Percentiles rank a stretch among this genome's conserved stretches.
Evolutionary conservation across 2,888 invertebrate genomes (phyloP).

Genomic region (Ecdyonurus torrentis): DNA sequence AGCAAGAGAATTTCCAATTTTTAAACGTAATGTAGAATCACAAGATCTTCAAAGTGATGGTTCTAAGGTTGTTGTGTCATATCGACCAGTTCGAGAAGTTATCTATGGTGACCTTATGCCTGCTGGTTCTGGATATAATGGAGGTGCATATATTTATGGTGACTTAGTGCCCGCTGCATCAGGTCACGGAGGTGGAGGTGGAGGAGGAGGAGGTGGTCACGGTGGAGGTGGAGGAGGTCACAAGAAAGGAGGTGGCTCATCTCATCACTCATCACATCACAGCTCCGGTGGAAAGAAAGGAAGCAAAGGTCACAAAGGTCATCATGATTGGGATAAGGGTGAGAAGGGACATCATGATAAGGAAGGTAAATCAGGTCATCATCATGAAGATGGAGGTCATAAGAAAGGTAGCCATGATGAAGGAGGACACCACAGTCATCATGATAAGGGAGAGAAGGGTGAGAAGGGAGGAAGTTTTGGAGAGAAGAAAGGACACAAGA

Average conservation of each 20-base stretch:
- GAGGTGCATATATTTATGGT: no score
- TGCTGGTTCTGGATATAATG: conserved; percentile 26
- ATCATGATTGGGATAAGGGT: conserved; percentile 37
- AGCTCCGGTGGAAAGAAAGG: conserved; percentile 50
- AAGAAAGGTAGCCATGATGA: conserved; percentile 36
- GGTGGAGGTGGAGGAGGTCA: conserved; percentile 31
- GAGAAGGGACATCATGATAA: conserved; percentile 36
- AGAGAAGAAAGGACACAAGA: conserved; percentile 42
- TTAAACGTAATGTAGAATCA: neutral
- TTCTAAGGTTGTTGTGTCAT: neutral
- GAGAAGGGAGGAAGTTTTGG: conserved; percentile 39
- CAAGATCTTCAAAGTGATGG: neutral
- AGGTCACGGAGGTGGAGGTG: conserved; percentile 6
- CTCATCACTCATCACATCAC: conserved; percentile 46
- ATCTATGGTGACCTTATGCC: conserved; percentile 31
- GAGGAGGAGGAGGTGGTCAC: conserved; percentile 21
- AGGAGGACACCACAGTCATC: conserved; percentile 36
- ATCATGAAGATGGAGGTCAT: conserved; percentile 34
- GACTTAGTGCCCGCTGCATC: conserved; percentile 28
- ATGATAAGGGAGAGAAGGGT: conserved; percentile 33
- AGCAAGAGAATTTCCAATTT: neutral
- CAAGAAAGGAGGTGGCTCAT: conserved; percentile 47
- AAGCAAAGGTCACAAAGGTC: conserved; percentile 41
- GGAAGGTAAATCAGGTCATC: conserved; percentile 31
- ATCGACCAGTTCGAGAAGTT: neutral